These are phyloP conservation scores for Psittacula derbiana DNA, from an alignment of 2,797 vertebrate species.

Conservation along the genomic window DNA sequence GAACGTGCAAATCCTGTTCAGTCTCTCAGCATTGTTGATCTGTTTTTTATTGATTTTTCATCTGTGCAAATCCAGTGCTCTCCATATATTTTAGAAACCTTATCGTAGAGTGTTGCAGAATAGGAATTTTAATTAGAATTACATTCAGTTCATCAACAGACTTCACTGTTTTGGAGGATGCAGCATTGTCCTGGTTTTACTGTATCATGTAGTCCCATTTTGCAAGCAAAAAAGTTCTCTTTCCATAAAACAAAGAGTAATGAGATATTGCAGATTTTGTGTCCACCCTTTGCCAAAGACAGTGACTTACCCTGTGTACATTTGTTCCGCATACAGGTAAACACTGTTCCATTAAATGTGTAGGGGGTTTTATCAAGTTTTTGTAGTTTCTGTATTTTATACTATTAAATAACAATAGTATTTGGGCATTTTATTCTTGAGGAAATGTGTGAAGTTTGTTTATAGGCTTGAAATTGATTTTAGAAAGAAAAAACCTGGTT, in stretches of 20 bases:
- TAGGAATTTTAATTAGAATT: constrained; percentile 72
- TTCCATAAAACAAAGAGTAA: constrained; percentile 32
- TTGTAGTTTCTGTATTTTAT: neutral
- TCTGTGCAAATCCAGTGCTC: constrained; percentile 68
- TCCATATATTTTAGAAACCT: constrained; percentile 54
- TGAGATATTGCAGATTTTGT: constrained; percentile 56
- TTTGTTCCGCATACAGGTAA: constrained; percentile 55
- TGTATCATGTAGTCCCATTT: constrained; percentile 4
- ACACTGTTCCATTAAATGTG: constrained; percentile 28
- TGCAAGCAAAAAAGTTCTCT: neutral
- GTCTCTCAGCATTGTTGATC: constrained; percentile 74
- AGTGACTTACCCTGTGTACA: constrained; percentile 9
- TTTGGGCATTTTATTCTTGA: neutral
- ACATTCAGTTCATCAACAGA: constrained; percentile 43
- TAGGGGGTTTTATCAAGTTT: neutral
- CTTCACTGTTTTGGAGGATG: neutral
- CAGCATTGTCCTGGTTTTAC: neutral
- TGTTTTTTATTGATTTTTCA: constrained; percentile 82
- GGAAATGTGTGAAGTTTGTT: constrained; percentile 7
- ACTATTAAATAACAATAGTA: neutral
- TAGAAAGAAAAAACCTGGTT: neutral
- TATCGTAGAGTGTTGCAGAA: constrained; percentile 15
- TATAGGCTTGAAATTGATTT: neutral
- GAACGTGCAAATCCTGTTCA: constrained; percentile 74
- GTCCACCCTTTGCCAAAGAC: constrained; percentile 32